A percentile compares a stretch with the other conserved stretches of the same genome.
These are phyloP conservation scores for Diachasma alloeum DNA, from an alignment of 1,140 invertebrate species.

Conservation along the genomic window DNA sequence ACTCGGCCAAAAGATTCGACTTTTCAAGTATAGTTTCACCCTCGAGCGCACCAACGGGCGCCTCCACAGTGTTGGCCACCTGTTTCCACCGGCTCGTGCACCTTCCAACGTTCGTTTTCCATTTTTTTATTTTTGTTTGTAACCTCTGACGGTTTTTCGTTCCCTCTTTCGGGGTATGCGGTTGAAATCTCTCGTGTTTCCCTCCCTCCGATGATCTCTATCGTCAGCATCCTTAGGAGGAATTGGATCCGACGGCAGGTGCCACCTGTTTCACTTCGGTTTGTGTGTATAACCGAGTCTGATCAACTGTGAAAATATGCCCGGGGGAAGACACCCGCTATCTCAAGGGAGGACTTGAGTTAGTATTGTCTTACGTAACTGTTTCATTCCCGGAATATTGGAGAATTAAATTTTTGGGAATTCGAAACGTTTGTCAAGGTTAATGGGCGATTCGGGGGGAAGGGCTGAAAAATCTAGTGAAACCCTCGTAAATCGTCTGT, in stretches of 20 bases:
- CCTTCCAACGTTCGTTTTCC: background rate
- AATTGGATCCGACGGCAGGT: constrained; percentile 25
- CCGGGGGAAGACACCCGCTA: background rate
- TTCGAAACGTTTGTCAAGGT: background rate
- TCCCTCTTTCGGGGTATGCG: background rate
- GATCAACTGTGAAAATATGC: constrained; percentile 12
- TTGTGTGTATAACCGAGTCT: background rate
- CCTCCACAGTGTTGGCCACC: constrained; percentile 18
- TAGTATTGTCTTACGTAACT: constrained; percentile 18
- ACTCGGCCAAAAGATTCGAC: background rate
- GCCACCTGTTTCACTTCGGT: constrained; percentile 21
- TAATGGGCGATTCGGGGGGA: background rate
- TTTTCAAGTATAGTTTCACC: constrained; percentile 9
- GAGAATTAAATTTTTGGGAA: background rate
- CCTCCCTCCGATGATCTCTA: background rate
- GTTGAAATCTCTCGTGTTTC: constrained; percentile 22
- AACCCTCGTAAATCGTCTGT: constrained; percentile 31
- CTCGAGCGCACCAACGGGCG: background rate
- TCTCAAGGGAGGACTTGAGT: background rate
- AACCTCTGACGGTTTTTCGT: background rate
- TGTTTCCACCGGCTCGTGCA: constrained; percentile 24
- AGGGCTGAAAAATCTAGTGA: background rate
- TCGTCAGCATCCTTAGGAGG: constrained; percentile 13
- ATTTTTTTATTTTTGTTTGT: background rate
- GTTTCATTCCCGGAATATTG: background rate